Evolutionary conservation across 2,888 invertebrate species (phyloP).

Genomic region (Sisyra terminalis): DNA sequence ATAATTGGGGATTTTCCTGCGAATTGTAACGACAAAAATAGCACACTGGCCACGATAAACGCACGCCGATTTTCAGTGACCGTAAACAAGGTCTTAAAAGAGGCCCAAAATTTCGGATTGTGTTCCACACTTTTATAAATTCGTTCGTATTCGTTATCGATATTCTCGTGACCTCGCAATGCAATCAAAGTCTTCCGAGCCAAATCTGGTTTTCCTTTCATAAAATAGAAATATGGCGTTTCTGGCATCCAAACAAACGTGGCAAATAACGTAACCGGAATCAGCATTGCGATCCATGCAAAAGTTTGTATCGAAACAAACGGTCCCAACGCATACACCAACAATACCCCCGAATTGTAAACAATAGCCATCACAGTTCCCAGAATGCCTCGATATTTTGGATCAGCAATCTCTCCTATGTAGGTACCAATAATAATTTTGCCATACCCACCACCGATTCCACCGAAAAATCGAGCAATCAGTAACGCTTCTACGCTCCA

Average conservation of each 20-base stretch:
- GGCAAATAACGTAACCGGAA: slow-evolving; percentile 24
- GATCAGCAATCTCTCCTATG: slow-evolving; percentile 32
- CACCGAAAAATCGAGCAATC: slow-evolving; percentile 5
- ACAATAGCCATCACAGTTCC: slow-evolving; percentile 28
- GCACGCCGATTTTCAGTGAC: slow-evolving; percentile 22
- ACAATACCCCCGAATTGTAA: slow-evolving; percentile 22
- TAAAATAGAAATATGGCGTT: slow-evolving; percentile 27
- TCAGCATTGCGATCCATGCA: slow-evolving; percentile 24
- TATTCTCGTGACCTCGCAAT: slow-evolving; percentile 23
- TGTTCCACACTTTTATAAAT: slow-evolving; percentile 20
- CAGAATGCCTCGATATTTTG: slow-evolving; percentile 29
- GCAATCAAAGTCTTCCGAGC: slow-evolving; percentile 26
- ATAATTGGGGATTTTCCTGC: slow-evolving; percentile 23
- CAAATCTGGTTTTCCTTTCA: slow-evolving; percentile 20
- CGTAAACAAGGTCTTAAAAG: slow-evolving; percentile 18
- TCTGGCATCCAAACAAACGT: slow-evolving; percentile 30
- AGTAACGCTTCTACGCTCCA: background rate
- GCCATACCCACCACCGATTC: slow-evolving; percentile 3
- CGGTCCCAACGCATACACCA: slow-evolving; percentile 21
- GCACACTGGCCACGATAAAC: slow-evolving; percentile 23
- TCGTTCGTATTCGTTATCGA: slow-evolving; percentile 21
- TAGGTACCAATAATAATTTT: slow-evolving; percentile 27
- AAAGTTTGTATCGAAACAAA: slow-evolving; percentile 25
- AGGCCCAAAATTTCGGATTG: slow-evolving; percentile 15
- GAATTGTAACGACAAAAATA: slow-evolving; percentile 28